A percentile compares a stretch with the other conserved stretches of the same genome.
These are phyloP conservation scores for Lagocephalus sceleratus DNA, from an alignment of 2,797 vertebrate species.

Conservation along the genomic window DNA sequence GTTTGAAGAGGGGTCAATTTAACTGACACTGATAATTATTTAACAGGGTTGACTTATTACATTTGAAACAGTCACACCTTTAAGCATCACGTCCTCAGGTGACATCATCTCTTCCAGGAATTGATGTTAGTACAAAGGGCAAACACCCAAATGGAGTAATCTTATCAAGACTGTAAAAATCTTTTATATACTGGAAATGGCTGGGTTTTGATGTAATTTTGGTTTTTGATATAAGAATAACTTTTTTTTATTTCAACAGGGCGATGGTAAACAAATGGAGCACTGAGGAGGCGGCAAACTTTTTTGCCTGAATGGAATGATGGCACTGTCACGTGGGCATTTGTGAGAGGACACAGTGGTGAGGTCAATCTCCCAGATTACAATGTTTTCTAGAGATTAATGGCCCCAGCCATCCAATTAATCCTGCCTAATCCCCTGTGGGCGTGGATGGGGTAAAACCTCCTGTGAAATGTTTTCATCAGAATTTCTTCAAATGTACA, in stretches of 20 bases:
- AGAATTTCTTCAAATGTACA: constrained; percentile 4
- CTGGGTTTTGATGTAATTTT: neutral
- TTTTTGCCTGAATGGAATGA: constrained; percentile 30
- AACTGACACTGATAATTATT: neutral
- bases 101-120: constrained; percentile 24
- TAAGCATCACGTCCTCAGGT: constrained; percentile 4
- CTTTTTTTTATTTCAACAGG: constrained; percentile 31
- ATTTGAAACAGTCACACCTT: rapidly evolving
- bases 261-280: constrained; percentile 27
- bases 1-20: neutral
- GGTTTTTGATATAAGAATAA: neutral
- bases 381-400: constrained; percentile 59
- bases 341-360: constrained; percentile 47
- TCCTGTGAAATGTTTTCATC: constrained; percentile 35
- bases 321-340: constrained; percentile 44
- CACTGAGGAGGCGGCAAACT: constrained; percentile 2
- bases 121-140: neutral
- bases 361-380: constrained; percentile 61
- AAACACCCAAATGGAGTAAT: neutral
- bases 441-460: constrained; percentile 3
- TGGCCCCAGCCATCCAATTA: constrained; percentile 54
- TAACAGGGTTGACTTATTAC: constrained; percentile 2
- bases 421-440: constrained; percentile 61
- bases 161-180: neutral
- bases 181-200: neutral